phyloP scores from a whole-genome alignment of 2,797 vertebrate genomes.

The Lerista edwardsae region DNA sequence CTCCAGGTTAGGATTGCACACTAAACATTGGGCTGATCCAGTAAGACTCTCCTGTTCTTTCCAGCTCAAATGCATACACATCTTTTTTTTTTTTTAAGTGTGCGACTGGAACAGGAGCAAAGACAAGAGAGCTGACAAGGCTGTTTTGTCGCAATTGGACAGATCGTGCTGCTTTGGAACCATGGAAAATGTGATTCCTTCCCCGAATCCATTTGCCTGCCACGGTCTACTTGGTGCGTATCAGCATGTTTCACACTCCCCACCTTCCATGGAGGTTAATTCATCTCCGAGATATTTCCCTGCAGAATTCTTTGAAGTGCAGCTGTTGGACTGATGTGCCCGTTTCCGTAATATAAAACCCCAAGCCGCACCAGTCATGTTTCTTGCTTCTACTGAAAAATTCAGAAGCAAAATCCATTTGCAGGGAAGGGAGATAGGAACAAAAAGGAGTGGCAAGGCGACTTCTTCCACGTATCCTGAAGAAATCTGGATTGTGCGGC shows the following conservation, averaged over 20 bases:
- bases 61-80: not conserved
- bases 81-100: constrained; percentile 9
- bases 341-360: not conserved
- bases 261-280: not conserved
- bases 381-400: constrained; percentile 20
- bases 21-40: not conserved
- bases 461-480: not conserved
- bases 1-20: too few species aligned
- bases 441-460: not conserved
- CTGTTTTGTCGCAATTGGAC: not conserved
- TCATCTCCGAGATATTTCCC: constrained; percentile 1
- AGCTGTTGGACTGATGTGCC: not conserved
- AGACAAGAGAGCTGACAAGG: not conserved
- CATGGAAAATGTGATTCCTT: not conserved
- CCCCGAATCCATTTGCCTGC: not conserved
- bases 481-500: not conserved
- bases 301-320: constrained; percentile 5
- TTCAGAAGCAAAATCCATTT: constrained; percentile 24
- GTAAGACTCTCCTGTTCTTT: not conserved
- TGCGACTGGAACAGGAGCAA: not conserved
- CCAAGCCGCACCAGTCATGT: not conserved
- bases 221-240: not conserved
- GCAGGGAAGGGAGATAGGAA: not conserved
- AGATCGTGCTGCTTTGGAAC: fast-evolving
- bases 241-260: not conserved